Evolutionary conservation across 2,797 vertebrate genomes (phyloP), one percentile per base, ranked within the genome.

Genomic region (Telmatherina bonti): DNA sequence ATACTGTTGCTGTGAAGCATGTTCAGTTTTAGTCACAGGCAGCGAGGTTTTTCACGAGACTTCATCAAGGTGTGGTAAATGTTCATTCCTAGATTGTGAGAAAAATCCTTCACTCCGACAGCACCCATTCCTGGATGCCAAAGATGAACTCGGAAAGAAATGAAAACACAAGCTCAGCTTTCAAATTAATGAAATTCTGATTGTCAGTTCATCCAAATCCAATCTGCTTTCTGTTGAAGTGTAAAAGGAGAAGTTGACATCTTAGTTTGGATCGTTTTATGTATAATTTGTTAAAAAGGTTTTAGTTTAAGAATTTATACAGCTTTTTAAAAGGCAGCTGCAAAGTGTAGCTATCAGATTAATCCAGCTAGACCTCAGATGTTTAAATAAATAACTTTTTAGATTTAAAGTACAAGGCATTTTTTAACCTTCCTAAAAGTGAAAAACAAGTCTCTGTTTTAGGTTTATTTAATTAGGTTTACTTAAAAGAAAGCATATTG

Each of bases 21-120:
- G 30, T 76, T 69, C 54, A 1, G 9, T 67, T 81, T 74, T 35
- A 76, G 63, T 18, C 47, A 73, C 66, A 51, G 55, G 29, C 66
- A 57, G 56, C 41, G 7, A 53, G 55, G 22, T 71, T 41, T 79
- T 16, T 45, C 53, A 18, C 22, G 26, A 22, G 64, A 52, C 75
- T 72, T 63, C 35, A 67, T 70, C 60, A 70, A 73, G 45, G 58
- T 75, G 54, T 38, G 57, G 56, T 77, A 11, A 84, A 81, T 74
- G 55, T 79, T 77, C 1, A 69, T 75, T 72, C 82, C 67, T 67
- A 68, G 59, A 64, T 27, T 58, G 47, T 43, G 41, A 38, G 38
- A 74, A 26, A 71, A 78, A 36, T 45, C 52, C 1, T 30, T 71
- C 53, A 35, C 27, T 79, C 75, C 65, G 69, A 77, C 52, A 36